A percentile compares a stretch with the other conserved stretches of the same genome.
Evolutionary conservation across 37 sponge, comb jelly and placozoan genomes (phyloP).

Genomic region (Halisarca cf. caerulea): DNA sequence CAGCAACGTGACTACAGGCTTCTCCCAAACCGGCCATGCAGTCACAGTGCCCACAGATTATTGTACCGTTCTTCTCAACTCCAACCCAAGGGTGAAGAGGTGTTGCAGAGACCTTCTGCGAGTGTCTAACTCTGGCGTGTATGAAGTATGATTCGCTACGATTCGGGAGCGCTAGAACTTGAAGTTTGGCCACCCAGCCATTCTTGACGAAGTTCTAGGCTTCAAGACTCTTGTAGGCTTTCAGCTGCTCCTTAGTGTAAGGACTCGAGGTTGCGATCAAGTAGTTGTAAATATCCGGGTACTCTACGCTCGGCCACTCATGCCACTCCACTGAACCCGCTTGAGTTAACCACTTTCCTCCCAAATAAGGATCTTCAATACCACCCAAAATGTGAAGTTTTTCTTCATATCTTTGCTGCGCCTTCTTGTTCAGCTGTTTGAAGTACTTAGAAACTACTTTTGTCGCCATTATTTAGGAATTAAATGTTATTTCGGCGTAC

Average conservation of each 20-base stretch:
- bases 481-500: too few species aligned
- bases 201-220: too few species aligned
- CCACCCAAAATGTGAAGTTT: not conserved
- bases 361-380: conserved; percentile 22
- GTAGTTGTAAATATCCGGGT: too few species aligned
- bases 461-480: too few species aligned
- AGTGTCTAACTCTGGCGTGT: conserved; percentile 42
- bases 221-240: too few species aligned
- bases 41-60: conserved; percentile 57
- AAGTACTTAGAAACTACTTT: not conserved
- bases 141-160: not conserved
- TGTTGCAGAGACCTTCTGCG: conserved; percentile 28
- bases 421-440: not conserved
- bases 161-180: not conserved
- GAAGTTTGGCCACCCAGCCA: too few species aligned
- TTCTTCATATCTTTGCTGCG: not conserved
- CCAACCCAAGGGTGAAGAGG: conserved; percentile 34
- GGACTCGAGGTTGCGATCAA: too few species aligned
- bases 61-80: conserved; percentile 36
- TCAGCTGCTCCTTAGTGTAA: too few species aligned
- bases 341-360: not conserved
- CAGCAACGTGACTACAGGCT: conserved; percentile 62
- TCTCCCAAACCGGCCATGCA: conserved; percentile 71
- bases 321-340: too few species aligned
- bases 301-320: too few species aligned